phyloP scores from a whole-genome alignment of 2,888 invertebrate species.

The Mylabris sibirica region DNA sequence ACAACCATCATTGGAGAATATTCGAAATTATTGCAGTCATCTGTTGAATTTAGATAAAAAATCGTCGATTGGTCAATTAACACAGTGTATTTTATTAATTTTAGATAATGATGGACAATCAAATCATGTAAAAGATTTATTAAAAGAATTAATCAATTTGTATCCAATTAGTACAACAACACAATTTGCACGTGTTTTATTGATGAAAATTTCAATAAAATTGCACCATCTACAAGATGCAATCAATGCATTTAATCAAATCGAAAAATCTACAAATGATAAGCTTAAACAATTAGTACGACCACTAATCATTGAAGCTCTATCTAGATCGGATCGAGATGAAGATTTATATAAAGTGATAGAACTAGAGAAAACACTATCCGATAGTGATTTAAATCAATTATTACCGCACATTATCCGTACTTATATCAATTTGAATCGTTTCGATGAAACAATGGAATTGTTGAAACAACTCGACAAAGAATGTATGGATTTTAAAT shows the following conservation, averaged over 20 bases:
- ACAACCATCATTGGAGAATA: constrained; percentile 46
- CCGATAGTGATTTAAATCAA: constrained; percentile 37
- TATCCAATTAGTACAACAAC: constrained; percentile 56
- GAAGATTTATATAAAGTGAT: constrained; percentile 62
- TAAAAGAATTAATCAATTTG: constrained; percentile 52
- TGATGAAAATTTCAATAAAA: constrained; percentile 62
- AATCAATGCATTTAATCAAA: constrained; percentile 56
- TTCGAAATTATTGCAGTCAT: constrained; percentile 64
- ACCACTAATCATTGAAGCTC: constrained; percentile 56
- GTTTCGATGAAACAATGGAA: constrained; percentile 55
- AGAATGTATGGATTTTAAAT: constrained; percentile 46
- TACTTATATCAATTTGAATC: constrained; percentile 58
- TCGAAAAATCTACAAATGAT: constrained; percentile 53
- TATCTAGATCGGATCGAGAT: constrained; percentile 59
- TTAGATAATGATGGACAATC: constrained; percentile 61
- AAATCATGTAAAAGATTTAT: constrained; percentile 65
- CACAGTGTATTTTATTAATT: constrained; percentile 67
- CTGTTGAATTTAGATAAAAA: constrained; percentile 67
- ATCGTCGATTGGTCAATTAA: constrained; percentile 69
- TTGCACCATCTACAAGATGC: constrained; percentile 66
- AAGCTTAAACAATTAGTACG: constrained; percentile 44
- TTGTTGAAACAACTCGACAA: constrained; percentile 56
- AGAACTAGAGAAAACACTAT: constrained; percentile 57
- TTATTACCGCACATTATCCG: constrained; percentile 46
- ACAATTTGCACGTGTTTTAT: constrained; percentile 59